phyloP scores from a whole-genome alignment of 30 jellyfish, hydroid and myxozoan genomes.

The Aurelia sp. region DNA sequence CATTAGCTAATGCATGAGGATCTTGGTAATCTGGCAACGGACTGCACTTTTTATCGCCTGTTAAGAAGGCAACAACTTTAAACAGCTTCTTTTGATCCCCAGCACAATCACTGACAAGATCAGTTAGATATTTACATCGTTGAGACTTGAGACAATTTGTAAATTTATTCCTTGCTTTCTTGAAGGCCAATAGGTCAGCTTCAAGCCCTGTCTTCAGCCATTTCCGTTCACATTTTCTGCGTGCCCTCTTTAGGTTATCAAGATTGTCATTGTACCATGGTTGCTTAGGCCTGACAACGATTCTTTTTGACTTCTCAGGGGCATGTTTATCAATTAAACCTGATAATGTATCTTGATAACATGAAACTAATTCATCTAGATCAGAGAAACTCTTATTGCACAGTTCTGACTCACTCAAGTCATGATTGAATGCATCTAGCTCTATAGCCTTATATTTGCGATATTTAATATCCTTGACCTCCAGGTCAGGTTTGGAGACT shows the following conservation, averaged over 20 bases:
- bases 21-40: conserved; percentile 21
- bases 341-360: conserved; percentile 30
- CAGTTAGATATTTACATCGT: conserved; percentile 35
- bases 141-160: conserved; percentile 13
- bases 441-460: conserved; percentile 36
- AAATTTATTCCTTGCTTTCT: conserved; percentile 50
- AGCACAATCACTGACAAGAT: conserved; percentile 50
- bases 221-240: conserved; percentile 36
- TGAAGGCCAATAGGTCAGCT: conserved; percentile 21
- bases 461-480: not conserved
- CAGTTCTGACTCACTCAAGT: conserved; percentile 30
- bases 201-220: conserved; percentile 21
- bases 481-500: conserved; percentile 19
- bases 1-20: conserved; percentile 39
- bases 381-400: not conserved
- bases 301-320: conserved; percentile 18
- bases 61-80: conserved; percentile 35
- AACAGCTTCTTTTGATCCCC: conserved; percentile 56
- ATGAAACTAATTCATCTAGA: conserved; percentile 11
- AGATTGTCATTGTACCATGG: conserved; percentile 46
- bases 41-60: conserved; percentile 38
- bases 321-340: conserved; percentile 33
- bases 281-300: conserved; percentile 39
- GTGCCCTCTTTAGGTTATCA: conserved; percentile 18
- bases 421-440: conserved; percentile 34